These are phyloP conservation scores for Zhengitettix transpicula DNA, from an alignment of 2,888 invertebrate species.

Conservation along the genomic window DNA sequence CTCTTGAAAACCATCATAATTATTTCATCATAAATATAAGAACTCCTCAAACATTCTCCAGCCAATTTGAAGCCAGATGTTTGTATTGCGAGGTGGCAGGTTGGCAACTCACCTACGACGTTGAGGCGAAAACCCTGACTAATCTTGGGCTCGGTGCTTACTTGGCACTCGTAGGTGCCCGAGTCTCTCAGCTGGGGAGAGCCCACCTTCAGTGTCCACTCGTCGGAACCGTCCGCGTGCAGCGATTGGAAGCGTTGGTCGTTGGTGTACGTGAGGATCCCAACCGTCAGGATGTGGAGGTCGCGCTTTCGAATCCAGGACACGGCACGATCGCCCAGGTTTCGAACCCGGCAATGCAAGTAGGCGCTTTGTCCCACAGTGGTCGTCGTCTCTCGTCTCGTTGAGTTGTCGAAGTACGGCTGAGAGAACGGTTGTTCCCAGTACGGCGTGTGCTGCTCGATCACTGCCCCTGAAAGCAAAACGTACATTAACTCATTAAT, in stretches of 20 bases:
- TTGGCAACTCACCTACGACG: constrained; percentile 49
- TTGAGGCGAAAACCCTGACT: constrained; percentile 55
- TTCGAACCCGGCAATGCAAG: constrained; percentile 69
- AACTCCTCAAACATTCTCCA: not conserved
- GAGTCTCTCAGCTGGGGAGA: constrained; percentile 51
- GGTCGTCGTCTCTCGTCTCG: constrained; percentile 66
- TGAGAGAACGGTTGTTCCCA: constrained; percentile 60
- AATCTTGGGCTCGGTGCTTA: constrained; percentile 63
- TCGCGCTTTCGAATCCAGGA: constrained; percentile 77
- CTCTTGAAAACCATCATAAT: no score
- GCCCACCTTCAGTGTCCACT: constrained; percentile 53
- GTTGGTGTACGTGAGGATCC: constrained; percentile 54
- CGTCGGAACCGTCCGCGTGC: constrained; percentile 52
- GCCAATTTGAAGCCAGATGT: not conserved
- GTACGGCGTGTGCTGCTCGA: constrained; percentile 16
- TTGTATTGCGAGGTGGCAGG: not conserved
- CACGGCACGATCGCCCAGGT: constrained; percentile 76
- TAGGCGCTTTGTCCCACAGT: constrained; percentile 77
- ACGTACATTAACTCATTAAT: no score
- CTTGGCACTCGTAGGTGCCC: constrained; percentile 60
- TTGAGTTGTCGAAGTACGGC: constrained; percentile 79
- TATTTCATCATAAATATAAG: not conserved
- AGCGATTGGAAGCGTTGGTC: constrained; percentile 54
- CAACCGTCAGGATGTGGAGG: constrained; percentile 57
- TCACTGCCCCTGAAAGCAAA: constrained; percentile 14